Conservation (phyloP, 2,888 invertebrate genomes). For the Embidobia sp. region DNA sequence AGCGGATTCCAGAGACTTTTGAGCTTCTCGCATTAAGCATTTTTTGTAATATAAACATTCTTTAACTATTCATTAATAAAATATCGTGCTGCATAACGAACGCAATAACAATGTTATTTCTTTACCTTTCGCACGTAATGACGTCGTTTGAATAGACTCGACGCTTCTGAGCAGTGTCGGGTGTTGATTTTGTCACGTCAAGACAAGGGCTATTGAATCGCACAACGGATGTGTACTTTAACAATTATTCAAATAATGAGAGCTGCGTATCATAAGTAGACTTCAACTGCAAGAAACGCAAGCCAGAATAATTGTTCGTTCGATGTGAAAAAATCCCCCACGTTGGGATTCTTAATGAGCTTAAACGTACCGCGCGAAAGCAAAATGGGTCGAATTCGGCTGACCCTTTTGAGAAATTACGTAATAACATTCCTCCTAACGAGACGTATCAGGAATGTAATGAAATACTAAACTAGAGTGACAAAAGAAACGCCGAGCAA, state of each 20-base stretch:
- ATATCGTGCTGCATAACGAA: too few species aligned
- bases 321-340: too few species aligned
- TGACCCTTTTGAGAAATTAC: slow-evolving; percentile 13
- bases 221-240: too few species aligned
- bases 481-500: neutral
- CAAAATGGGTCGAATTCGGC: slow-evolving; percentile 11
- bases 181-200: slow-evolving; percentile 16
- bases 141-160: too few species aligned
- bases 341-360: slow-evolving; percentile 8
- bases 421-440: slow-evolving; percentile 3
- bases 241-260: slow-evolving; percentile 33
- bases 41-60: neutral
- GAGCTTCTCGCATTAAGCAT: neutral
- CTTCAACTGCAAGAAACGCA: too few species aligned
- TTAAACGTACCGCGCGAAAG: slow-evolving; percentile 1
- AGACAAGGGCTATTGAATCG: too few species aligned
- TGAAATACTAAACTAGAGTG: slow-evolving; percentile 4
- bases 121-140: too few species aligned
- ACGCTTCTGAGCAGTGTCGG: too few species aligned
- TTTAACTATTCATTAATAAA: slow-evolving; percentile 14
- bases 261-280: slow-evolving; percentile 18
- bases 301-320: too few species aligned
- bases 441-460: neutral
- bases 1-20: neutral
- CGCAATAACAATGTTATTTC: too few species aligned